phyloP scores from a whole-genome alignment of 1,140 invertebrate genomes.

The Sinonovacula constricta region DNA sequence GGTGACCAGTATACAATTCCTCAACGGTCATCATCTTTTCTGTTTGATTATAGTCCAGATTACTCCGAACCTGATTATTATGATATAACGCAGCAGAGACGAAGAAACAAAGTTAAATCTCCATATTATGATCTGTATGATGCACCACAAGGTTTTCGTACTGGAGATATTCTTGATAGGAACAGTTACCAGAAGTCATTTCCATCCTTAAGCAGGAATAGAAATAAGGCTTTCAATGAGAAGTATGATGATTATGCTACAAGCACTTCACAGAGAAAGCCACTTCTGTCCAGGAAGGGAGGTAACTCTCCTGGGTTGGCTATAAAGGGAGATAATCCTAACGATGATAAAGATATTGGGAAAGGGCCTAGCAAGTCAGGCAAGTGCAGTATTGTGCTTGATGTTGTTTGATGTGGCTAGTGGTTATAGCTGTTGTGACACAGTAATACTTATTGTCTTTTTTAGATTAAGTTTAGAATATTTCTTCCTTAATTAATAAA shows the following conservation, averaged over 20 bases:
- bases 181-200: not conserved
- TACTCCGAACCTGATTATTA: conserved; percentile 55
- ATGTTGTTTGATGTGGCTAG: not conserved
- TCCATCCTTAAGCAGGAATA: conserved; percentile 29
- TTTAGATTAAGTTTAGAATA: too few relatives aligned
- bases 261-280: not conserved
- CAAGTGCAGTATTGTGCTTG: not conserved
- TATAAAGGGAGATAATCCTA: not conserved
- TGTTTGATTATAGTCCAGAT: conserved; percentile 43
- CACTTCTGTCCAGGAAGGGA: not conserved
- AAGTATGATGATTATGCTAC: conserved; percentile 48
- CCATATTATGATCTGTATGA: conserved; percentile 42
- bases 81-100: conserved; percentile 52
- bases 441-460: too few relatives aligned
- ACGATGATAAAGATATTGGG: too few relatives aligned
- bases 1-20: not conserved
- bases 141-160: conserved; percentile 15
- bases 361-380: not conserved
- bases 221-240: conserved; percentile 47
- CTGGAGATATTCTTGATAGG: conserved; percentile 5
- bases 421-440: too few relatives aligned
- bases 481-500: too few relatives aligned
- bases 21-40: conserved; percentile 5
- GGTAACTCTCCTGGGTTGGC: not conserved
- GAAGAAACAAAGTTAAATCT: conserved; percentile 42